Evolutionary conservation across 2,888 invertebrate species (phyloP), one percentile per base, ranked within the genome.

Genomic region (Agrilus biguttatus): DNA sequence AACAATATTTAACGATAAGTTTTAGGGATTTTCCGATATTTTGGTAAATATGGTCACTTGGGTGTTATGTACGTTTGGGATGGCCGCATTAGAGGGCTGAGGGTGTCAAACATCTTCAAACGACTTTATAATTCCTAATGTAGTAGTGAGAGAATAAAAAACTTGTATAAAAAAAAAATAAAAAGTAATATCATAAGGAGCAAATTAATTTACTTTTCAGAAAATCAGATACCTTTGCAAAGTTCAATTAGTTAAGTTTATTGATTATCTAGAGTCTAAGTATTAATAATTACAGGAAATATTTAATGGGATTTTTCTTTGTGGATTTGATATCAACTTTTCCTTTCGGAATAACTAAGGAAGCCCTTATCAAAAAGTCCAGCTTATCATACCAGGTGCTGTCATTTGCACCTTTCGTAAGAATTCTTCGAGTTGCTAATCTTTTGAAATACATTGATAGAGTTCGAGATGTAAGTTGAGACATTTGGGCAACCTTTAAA

Each of bases 371-470:
- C 8, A 6, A 39, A 44, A 4, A 42, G 17, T 39, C 7, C 56
- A 59, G 55, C 58, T 53, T 19, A 50, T 54, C 33, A 48, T 57
- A 28, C 32, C 50, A 3, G 23, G 23, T 23, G 23, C 23, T 23
- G 2, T 23, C 23, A 6, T 23, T 23, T 23, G 44, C 59, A 2
- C 61, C 61, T 39, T 49, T 58, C 28, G 12, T 62, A 12, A 64
- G 61, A 36, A 51, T 66, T 45, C 38, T 63, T 14, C 51, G 65
- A 41, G 44, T 65, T 5, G 51, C 55, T 36, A 60, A 57, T 14
- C 42, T 65, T n/a, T 33, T 61, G 3, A 32, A 47, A 40, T 65
- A 62, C 43, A 50, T 55, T 2, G 50, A 55, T 32, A 51, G 55
- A 36, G 48, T 65, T 33, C 53, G 58, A 43, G 52, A 59, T 19